phyloP scores from a whole-genome alignment of 2,113 vertebrate species.

The Taurulus bubalis region DNA sequence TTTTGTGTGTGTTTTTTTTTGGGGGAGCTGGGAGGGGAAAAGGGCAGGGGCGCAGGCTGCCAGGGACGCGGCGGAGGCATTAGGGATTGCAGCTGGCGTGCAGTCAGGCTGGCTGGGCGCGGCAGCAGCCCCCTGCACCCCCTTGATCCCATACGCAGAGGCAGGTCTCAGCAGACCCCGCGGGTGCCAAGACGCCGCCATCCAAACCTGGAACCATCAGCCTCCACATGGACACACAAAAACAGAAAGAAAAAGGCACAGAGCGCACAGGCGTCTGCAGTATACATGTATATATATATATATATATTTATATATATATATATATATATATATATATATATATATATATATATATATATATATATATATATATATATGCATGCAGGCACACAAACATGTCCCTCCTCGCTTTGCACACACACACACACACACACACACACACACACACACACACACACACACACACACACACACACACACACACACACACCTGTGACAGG shows the following conservation, averaged over 20 bases:
- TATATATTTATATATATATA: no score
- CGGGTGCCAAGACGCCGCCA: constrained; percentile 73
- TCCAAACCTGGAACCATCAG: constrained; percentile 73
- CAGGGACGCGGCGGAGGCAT: constrained; percentile 72
- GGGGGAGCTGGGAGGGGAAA: constrained; percentile 52
- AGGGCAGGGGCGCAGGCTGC: constrained; percentile 65
- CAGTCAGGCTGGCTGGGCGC: constrained; percentile 65
- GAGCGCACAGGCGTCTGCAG: constrained; percentile 39
- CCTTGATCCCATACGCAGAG: constrained; percentile 82
- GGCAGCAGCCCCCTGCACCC: constrained; percentile 57
- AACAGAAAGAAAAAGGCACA: constrained; percentile 38
- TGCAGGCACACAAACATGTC: constrained; percentile 62
- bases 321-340: no score
- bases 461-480: constrained; percentile 10
- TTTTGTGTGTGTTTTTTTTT: constrained; percentile 20
- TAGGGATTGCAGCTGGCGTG: constrained; percentile 72
- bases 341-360: no score
- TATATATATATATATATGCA: constrained; percentile 60
- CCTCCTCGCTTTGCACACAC: constrained; percentile 36
- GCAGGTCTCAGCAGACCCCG: constrained; percentile 76
- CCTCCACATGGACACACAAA: constrained; percentile 69
- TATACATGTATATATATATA: constrained; percentile 42
- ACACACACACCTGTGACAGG: constrained; percentile 69
- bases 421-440: constrained; percentile 19
- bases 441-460: constrained; percentile 63